Evolutionary conservation across 2,888 invertebrate genomes (phyloP).

Genomic region (Acrobasis repandana): DNA sequence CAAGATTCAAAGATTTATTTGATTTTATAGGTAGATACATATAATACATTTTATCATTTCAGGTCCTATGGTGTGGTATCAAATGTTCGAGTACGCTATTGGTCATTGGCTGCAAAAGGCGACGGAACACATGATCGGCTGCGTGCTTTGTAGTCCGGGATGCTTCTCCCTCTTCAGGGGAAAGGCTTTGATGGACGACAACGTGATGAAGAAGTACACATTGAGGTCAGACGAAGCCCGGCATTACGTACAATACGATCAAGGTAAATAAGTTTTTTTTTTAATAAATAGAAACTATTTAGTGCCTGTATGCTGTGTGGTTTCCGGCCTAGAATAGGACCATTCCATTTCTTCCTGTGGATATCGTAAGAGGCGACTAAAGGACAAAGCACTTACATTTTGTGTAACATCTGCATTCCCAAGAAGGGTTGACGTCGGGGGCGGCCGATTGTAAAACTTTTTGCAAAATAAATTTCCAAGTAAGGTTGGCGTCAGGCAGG

Average conservation of each 20-base stretch:
- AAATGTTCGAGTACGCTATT: slow-evolving; percentile 99
- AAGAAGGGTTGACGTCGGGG: too few species aligned
- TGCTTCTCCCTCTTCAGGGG: slow-evolving; percentile 99
- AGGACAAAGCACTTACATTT: too few species aligned
- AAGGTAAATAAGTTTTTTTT: slow-evolving; percentile 81
- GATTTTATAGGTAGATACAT: neutral
- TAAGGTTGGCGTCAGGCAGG: too few species aligned
- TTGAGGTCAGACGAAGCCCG: slow-evolving; percentile 95
- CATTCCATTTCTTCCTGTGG: too few species aligned
- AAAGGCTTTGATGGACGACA: slow-evolving; percentile 99
- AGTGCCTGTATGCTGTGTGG: too few species aligned
- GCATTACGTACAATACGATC: slow-evolving; percentile 99
- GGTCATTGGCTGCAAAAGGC: slow-evolving; percentile 99
- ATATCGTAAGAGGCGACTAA: too few species aligned
- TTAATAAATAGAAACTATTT: too few species aligned
- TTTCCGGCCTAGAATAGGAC: too few species aligned
- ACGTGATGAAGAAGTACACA: slow-evolving; percentile 98
- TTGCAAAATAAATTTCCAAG: too few species aligned
- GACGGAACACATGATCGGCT: slow-evolving; percentile 99
- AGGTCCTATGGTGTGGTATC: slow-evolving; percentile 99
- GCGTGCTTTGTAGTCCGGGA: slow-evolving; percentile 99
- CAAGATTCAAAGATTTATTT: too few species aligned
- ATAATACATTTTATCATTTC: slow-evolving; percentile 34
- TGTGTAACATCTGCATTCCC: too few species aligned
- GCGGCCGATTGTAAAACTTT: too few species aligned